Conservation (phyloP, 2,113 vertebrate genomes). For the Phasianus colchicus region DNA sequence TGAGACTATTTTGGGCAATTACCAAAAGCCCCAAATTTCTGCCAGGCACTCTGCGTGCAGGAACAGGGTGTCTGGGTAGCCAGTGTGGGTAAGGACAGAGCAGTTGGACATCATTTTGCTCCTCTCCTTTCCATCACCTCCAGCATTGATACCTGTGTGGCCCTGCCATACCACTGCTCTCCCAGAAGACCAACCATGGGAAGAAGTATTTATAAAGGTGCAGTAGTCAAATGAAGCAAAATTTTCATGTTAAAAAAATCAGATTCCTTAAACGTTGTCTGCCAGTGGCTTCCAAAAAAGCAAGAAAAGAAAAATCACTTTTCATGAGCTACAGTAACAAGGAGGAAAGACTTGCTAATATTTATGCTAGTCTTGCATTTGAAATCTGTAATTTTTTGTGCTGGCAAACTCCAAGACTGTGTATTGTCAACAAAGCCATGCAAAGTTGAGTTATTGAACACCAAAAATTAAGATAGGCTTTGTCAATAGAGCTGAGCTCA, state of each 20-base stretch:
- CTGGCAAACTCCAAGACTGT: background rate
- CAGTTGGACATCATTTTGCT: background rate
- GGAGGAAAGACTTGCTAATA: background rate
- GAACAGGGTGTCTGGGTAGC: fast-evolving
- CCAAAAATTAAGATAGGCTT: background rate
- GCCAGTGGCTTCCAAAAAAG: background rate
- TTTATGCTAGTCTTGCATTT: background rate
- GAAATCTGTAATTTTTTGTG: background rate
- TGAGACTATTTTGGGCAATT: background rate
- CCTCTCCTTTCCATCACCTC: background rate
- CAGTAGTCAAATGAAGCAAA: background rate
- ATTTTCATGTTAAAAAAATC: background rate
- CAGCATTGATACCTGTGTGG: fast-evolving
- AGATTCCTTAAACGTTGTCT: background rate
- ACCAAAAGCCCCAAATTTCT: background rate
- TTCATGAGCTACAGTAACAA: background rate
- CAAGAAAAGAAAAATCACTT: background rate
- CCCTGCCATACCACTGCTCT: background rate
- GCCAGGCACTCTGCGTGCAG: background rate
- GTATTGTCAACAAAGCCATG: background rate
- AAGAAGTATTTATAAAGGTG: background rate
- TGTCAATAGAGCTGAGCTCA: background rate
- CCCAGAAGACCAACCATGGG: background rate
- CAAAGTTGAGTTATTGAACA: background rate
- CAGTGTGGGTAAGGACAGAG: fast-evolving